phyloP scores from a whole-genome alignment of 2,888 invertebrate species.

The Sphecodes monilicornis region DNA sequence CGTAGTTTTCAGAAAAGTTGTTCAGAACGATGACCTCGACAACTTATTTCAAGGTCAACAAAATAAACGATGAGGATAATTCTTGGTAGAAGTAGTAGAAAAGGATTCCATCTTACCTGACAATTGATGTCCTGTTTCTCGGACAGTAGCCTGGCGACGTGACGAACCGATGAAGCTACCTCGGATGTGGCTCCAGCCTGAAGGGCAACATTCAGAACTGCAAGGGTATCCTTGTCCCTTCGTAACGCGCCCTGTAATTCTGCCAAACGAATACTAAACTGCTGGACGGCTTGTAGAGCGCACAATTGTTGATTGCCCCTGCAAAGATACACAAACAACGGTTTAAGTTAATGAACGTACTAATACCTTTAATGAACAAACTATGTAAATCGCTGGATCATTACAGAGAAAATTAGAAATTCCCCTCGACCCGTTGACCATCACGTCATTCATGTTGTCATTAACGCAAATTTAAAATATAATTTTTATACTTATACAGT shows the following conservation, averaged over 20 bases:
- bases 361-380: not conserved
- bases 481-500: not conserved
- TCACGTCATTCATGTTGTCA: too few species aligned
- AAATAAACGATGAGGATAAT: too few species aligned
- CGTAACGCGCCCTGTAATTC: conserved; percentile 91
- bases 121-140: conserved; percentile 84
- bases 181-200: conserved; percentile 84
- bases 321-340: conserved; percentile 69
- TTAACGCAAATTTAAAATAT: not conserved
- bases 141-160: conserved; percentile 87
- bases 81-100: too few species aligned
- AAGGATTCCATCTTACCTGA: conserved; percentile 71
- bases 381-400: not conserved
- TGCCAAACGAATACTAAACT: conserved; percentile 91
- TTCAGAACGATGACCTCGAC: too few species aligned
- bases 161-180: conserved; percentile 86
- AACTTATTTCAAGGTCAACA: too few species aligned
- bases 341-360: conserved; percentile 15
- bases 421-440: too few species aligned
- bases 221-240: conserved; percentile 88
- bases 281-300: conserved; percentile 90
- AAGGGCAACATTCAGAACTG: conserved; percentile 85
- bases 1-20: too few species aligned
- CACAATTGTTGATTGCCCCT: conserved; percentile 91
- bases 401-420: not conserved